phyloP scores from a whole-genome alignment of 2,888 invertebrate genomes.

The Drosophila cracens region DNA sequence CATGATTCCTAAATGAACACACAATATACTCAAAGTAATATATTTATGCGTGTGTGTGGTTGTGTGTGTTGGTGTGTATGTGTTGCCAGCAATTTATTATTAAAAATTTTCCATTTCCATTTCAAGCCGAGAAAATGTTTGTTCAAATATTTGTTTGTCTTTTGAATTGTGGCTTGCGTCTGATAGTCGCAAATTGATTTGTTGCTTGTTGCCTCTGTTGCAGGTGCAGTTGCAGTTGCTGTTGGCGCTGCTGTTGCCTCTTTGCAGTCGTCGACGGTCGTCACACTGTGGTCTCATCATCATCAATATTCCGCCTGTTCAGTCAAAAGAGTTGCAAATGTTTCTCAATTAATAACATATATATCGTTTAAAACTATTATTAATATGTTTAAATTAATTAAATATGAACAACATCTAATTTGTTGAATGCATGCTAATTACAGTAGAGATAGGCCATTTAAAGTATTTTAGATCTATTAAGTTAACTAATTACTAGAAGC shows the following conservation, averaged over 20 bases:
- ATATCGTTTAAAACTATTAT: slow-evolving; percentile 1
- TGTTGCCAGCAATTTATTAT: slow-evolving; percentile 21
- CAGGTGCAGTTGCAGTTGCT: slow-evolving; percentile 24
- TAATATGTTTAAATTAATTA: neutral
- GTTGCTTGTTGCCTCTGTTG: slow-evolving; percentile 31
- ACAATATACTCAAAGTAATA: slow-evolving; percentile 2
- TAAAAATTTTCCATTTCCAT: slow-evolving; percentile 11
- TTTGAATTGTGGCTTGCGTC: slow-evolving; percentile 73
- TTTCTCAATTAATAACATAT: slow-evolving; percentile 9
- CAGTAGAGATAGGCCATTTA: neutral
- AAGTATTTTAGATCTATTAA: neutral
- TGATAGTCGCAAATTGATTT: slow-evolving; percentile 74
- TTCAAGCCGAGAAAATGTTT: slow-evolving; percentile 4
- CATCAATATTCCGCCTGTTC: slow-evolving; percentile 85
- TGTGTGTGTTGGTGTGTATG: slow-evolving; percentile 5
- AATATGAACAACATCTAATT: slow-evolving; percentile 8
- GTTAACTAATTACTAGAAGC: neutral
- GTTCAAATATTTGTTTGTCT: slow-evolving; percentile 45
- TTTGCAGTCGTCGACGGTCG: slow-evolving; percentile 63
- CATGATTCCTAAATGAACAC: slow-evolving; percentile 42
- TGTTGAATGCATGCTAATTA: slow-evolving; percentile 11
- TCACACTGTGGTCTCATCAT: slow-evolving; percentile 85
- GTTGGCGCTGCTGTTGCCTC: slow-evolving; percentile 43
- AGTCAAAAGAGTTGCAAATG: slow-evolving; percentile 27
- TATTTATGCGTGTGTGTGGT: slow-evolving; percentile 1